These are phyloP conservation scores for Tetrax tetrax DNA, from an alignment of 2,113 vertebrate genomes.

Conservation along the genomic window DNA sequence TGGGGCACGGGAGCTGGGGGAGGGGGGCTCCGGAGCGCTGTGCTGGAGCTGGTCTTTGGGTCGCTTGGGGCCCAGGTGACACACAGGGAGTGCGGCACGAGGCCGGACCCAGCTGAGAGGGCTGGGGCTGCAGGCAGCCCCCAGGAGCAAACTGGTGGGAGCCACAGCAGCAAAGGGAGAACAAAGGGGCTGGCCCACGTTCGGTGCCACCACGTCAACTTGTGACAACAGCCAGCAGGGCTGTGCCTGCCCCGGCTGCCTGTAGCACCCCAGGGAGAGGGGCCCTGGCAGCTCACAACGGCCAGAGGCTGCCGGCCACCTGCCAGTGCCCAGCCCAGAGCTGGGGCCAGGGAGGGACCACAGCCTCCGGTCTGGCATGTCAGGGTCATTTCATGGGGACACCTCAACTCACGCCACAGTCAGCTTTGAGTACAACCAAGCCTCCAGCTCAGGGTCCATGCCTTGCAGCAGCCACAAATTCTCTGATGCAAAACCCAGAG, in stretches of 20 bases:
- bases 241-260: neutral
- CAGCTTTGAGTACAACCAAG: neutral
- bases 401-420: neutral
- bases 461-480: neutral
- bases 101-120: accelerated
- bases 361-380: neutral
- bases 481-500: neutral
- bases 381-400: neutral
- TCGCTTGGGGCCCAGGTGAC: accelerated
- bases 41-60: neutral
- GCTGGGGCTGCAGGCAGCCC: neutral
- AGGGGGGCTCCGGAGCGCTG: neutral
- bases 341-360: neutral
- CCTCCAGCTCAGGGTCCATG: neutral
- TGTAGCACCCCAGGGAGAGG: neutral
- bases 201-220: accelerated
- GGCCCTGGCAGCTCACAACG: accelerated
- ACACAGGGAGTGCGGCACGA: accelerated
- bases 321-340: neutral
- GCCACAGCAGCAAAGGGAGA: neutral
- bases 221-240: neutral
- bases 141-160: neutral
- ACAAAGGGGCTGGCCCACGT: accelerated
- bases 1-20: accelerated
- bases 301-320: accelerated